Conservation (phyloP, 2,113 vertebrate genomes). For the Polypterus senegalus region DNA sequence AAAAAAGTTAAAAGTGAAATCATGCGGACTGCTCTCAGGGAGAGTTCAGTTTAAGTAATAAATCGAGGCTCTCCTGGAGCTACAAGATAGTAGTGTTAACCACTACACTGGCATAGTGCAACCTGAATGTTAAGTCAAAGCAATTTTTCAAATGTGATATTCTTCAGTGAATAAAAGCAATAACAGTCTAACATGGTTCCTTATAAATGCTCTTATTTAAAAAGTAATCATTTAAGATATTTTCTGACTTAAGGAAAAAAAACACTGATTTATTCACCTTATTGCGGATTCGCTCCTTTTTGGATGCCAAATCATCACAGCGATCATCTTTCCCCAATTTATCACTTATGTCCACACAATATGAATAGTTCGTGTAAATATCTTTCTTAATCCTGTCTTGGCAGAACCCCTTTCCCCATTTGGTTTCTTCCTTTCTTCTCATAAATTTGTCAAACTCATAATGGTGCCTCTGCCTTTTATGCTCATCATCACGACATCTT, state of each 20-base stretch:
- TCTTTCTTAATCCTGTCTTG: slow-evolving; percentile 78
- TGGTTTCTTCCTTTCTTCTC: slow-evolving; percentile 77
- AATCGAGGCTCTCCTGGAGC: no score
- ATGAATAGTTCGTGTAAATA: slow-evolving; percentile 53
- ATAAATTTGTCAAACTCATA: slow-evolving; percentile 75
- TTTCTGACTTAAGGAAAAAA: no score
- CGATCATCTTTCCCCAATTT: slow-evolving; percentile 72
- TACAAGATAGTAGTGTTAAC: no score
- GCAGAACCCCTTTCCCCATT: slow-evolving; percentile 76
- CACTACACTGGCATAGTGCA: no score
- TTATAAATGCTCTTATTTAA: slow-evolving; percentile 15
- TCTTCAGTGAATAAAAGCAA: slow-evolving; percentile 6
- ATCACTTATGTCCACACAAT: slow-evolving; percentile 61
- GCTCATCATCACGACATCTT: slow-evolving; percentile 62
- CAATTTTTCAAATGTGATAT: background rate
- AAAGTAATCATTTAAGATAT: slow-evolving; percentile 3
- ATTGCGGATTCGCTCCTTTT: slow-evolving; percentile 78
- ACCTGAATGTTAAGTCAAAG: slow-evolving; percentile 2
- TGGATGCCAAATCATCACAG: slow-evolving; percentile 61
- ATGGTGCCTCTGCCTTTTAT: slow-evolving; percentile 70
- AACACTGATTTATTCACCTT: slow-evolving; percentile 57
- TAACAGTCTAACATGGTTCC: background rate
- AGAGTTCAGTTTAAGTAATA: no score
- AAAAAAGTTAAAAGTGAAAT: no score
- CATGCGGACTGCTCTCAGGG: no score